Evolutionary conservation across 2,797 vertebrate species (phyloP), one percentile per base, ranked within the genome.

Genomic region (Enteromius treurensis): DNA sequence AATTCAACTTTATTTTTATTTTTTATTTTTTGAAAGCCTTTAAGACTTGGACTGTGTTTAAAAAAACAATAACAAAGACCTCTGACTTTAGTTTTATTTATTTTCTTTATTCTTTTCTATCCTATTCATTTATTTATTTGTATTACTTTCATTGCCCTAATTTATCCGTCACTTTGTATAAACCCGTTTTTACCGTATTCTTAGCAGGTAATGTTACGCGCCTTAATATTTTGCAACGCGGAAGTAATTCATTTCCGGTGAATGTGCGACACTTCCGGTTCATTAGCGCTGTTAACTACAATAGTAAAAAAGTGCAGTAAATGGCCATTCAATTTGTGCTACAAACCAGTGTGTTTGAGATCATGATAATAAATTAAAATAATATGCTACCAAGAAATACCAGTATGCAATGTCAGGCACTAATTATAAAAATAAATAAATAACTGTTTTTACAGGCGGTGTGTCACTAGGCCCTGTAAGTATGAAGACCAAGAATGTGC

Each of bases 401-500:
- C 23, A 6, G 4, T 2, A 14, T 29, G 23, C 4, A 26, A 62
- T 29, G 2, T 29, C 23, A 15, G 5, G 5, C 37, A 7, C 2
- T 29, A 62, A 62, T 2, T 2, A 13, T 14, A 4, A 13, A 60
- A 26, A 17, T 15, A 19, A 51, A 51, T 26, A 26, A 26, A 26
- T 26, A 6, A 51, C 6, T 2, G 1, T 10, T 1, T 29, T 42
- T 21, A 51, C 15, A 60, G 11, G 5, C 15, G 17, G 47, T 55
- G 10, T 55, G 5, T 37, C 29, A 1, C 29, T 1, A 78, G 76
- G 26, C 32, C 26, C 60, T 53, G 34, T 68, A 89, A 85, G 32
- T 6, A 89, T 89, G 89, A 90, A 80, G 65, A 68, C 15, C 81
- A 91, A 88, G 37, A 58, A 84, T 40, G 87, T 91, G 3, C 90